Evolutionary conservation across 2,113 vertebrate genomes (phyloP), one percentile per base, ranked within the genome.

Genomic region (Holacanthus passer): DNA sequence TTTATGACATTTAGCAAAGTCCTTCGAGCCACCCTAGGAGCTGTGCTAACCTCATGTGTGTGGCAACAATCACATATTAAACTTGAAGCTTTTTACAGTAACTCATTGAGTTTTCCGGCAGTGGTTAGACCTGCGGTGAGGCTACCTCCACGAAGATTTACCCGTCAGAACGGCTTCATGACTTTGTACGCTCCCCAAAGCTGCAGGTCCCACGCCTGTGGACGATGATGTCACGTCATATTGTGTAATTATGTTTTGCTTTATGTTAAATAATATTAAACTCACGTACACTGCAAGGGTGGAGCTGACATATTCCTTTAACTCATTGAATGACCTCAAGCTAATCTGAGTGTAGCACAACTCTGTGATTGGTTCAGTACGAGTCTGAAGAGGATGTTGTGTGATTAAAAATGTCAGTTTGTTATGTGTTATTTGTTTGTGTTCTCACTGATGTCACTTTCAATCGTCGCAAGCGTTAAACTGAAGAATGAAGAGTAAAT

Each of bases 301-400:
- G 91, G 89, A 82, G 88, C 77, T 85, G 91, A 90, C 90, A 77
- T 87, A 50, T 88, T 84, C 81, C 87, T 89, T 73, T 90, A 89
- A 89, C 87, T 91, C 84, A 86, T 11, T 66, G 78, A 80, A 91
- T 93, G 91, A 94, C 77, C 90, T 94, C 92, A 94, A 90, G 84
- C 71, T 84, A 73, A 83, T 85, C 85, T 68, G 78, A 82, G 24
- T 67, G 68, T 76, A 68, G 73, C 29, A 56, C 77, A 72, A 66
- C 60, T 11, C 69, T 55, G 31, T 41, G 64, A 89, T 67, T 65
- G 79, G 82, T 50, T 84, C n/a, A 67, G 75, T 58, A 11, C 29
- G 53, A 79, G 66, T 56, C 72, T 9, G 73, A 78, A n/a, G 58
- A 58, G 62, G 68, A 70, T 63, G 55, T 71, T 67, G 68, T 32